These are phyloP conservation scores for Dreissena rostriformis DNA, from an alignment of 1,140 invertebrate genomes.

Conservation along the genomic window DNA sequence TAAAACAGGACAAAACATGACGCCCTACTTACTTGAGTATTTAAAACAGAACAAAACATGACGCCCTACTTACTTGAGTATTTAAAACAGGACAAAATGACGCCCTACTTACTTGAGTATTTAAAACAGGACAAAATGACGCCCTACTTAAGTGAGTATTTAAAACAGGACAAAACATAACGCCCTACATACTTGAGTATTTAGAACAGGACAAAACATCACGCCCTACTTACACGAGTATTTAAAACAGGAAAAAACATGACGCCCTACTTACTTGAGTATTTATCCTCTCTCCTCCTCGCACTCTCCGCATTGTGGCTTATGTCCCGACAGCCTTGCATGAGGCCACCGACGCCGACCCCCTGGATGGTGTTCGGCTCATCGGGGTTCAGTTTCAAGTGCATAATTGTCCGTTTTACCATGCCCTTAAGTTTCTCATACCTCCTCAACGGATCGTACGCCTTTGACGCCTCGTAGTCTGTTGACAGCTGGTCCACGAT, in stretches of 20 bases:
- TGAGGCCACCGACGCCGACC: slow-evolving; percentile 57
- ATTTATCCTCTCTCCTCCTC: slow-evolving; percentile 64
- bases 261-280: slow-evolving; percentile 56
- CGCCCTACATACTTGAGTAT: slow-evolving; percentile 58
- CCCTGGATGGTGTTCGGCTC: slow-evolving; percentile 55
- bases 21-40: slow-evolving; percentile 58
- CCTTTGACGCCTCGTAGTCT: slow-evolving; percentile 76
- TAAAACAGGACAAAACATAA: slow-evolving; percentile 5
- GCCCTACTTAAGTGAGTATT: slow-evolving; percentile 59
- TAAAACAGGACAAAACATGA: slow-evolving; percentile 5
- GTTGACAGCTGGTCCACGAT: slow-evolving; percentile 72
- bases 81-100: slow-evolving; percentile 30
- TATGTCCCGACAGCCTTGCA: slow-evolving; percentile 65
- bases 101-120: slow-evolving; percentile 58
- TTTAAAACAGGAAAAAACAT: slow-evolving; percentile 19
- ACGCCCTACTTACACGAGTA: slow-evolving; percentile 57
- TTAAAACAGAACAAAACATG: slow-evolving; percentile 25
- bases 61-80: slow-evolving; percentile 58
- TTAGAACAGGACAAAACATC: slow-evolving; percentile 23
- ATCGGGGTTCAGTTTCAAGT: slow-evolving; percentile 73
- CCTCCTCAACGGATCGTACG: slow-evolving; percentile 74
- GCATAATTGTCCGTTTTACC: slow-evolving; percentile 76
- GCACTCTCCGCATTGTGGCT: slow-evolving; percentile 63
- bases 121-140: slow-evolving; percentile 24
- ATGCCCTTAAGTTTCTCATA: slow-evolving; percentile 76